Evolutionary conservation across 2,113 vertebrate genomes (phyloP), one percentile per base, ranked within the genome.

Genomic region (Dicrurus megarhynchus): DNA sequence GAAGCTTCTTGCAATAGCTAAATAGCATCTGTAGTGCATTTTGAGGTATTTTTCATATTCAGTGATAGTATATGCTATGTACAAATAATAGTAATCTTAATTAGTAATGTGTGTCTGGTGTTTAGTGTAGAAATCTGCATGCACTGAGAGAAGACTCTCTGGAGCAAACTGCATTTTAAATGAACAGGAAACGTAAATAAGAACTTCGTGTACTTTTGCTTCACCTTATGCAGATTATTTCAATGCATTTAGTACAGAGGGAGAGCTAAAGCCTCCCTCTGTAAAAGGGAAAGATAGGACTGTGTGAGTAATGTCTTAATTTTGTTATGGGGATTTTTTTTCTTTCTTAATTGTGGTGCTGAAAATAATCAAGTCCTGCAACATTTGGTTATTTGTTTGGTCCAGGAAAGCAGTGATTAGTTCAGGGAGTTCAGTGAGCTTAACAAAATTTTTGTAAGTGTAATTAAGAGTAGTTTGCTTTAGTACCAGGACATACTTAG

Each of bases 311-410:
- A 39, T 53, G 37, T 49, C 53, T 53, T 41, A 20, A 35, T 80
- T 68, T 73, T 3, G 4, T 35, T 44, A 42, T 0, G 2, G 32
- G 7, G 3, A 8, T 7, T 4, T 35, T 57, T 55, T 59, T 56
- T 60, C 17, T 90, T n/a, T 7, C 39, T 52, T 88, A 24, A 16
- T 33, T 35, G 30, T 49, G 56, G 15, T 91, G 56, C 39, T 71
- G 79, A 77, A 93, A 50, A 70, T 18, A 39, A 81, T 44, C 18
- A 14, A 53, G 44, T 87, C 64, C 52, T 84, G 56, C 27, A 74
- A 15, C 4, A 2, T 59, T 67, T 68, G 32, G 3, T 74, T 55
- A 18, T 64, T 83, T 55, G 8, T 32, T 87, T 55, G 30, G 28
- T 63, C 28, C 32, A 55, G 33, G 52, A 49, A 71, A 37, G 46